These are phyloP conservation scores for Gobiocypris rarus DNA, from an alignment of 2,113 vertebrate species.

Conservation along the genomic window DNA sequence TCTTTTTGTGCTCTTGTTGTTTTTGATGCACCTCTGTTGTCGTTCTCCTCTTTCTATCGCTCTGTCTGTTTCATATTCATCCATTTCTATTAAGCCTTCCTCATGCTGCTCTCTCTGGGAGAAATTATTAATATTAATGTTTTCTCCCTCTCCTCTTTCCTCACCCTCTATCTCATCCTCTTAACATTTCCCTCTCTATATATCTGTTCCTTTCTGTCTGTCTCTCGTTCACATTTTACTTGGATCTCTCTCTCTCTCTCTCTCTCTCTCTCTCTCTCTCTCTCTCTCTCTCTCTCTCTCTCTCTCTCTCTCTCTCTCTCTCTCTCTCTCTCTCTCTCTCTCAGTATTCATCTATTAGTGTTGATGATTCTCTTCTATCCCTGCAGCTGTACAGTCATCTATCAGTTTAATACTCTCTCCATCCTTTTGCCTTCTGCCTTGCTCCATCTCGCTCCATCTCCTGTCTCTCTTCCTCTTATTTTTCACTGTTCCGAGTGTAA, in stretches of 20 bases:
- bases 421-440: constrained; percentile 46
- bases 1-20: constrained; percentile 56
- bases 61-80: constrained; percentile 70
- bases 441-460: constrained; percentile 47
- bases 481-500: constrained; percentile 60
- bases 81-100: constrained; percentile 60
- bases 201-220: constrained; percentile 58
- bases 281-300: constrained; percentile 62
- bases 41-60: constrained; percentile 60
- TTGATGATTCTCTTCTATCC: constrained; percentile 78
- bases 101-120: constrained; percentile 56
- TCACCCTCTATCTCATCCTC: constrained; percentile 51
- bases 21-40: constrained; percentile 63
- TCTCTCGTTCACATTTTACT: constrained; percentile 30
- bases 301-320: too few relatives aligned
- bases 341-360: constrained; percentile 79
- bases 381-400: constrained; percentile 75
- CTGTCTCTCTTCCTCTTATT: constrained; percentile 49
- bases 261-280: not conserved
- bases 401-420: constrained; percentile 78
- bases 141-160: constrained; percentile 59
- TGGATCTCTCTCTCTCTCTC: constrained; percentile 47
- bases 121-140: constrained; percentile 77
- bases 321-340: constrained; percentile 58
- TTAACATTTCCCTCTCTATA: constrained; percentile 58